phyloP scores from a whole-genome alignment of 2,113 vertebrate genomes.

The Istiophorus platypterus region DNA sequence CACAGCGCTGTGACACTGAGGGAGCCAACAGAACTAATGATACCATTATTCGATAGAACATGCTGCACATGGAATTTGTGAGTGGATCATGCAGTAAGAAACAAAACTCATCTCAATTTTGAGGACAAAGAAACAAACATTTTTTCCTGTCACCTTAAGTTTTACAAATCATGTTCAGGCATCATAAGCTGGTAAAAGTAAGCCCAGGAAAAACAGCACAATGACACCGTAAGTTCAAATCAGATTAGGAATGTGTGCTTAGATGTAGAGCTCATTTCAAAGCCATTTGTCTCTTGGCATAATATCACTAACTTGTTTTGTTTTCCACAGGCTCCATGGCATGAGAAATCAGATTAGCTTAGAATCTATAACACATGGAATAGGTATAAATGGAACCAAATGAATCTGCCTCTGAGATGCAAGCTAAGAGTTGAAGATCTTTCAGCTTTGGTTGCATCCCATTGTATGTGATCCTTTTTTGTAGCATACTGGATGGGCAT shows the following conservation, averaged over 20 bases:
- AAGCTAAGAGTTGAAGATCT: slow-evolving; percentile 23
- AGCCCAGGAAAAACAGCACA: background rate
- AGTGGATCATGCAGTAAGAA: slow-evolving; percentile 15
- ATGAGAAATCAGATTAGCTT: slow-evolving; percentile 63
- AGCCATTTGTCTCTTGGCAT: slow-evolving; percentile 50
- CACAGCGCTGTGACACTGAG: slow-evolving; percentile 20
- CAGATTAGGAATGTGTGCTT: slow-evolving; percentile 4
- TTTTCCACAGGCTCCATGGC: slow-evolving; percentile 37
- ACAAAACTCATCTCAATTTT: slow-evolving; percentile 16
- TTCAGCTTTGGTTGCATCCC: slow-evolving; percentile 20
- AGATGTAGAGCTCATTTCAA: slow-evolving; percentile 39
- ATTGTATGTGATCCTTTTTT: slow-evolving; percentile 24
- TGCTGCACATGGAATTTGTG: slow-evolving; percentile 26
- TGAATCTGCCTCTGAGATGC: slow-evolving; percentile 43
- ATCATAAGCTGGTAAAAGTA: slow-evolving; percentile 17
- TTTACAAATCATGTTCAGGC: slow-evolving; percentile 15
- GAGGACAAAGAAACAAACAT: background rate
- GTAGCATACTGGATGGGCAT: slow-evolving; percentile 42
- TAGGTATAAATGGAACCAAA: slow-evolving; percentile 57
- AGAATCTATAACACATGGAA: slow-evolving; percentile 41
- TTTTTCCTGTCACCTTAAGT: background rate
- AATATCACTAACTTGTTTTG: slow-evolving; percentile 61
- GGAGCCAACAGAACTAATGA: slow-evolving; percentile 45
- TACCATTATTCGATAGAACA: slow-evolving; percentile 46
- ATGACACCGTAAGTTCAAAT: slow-evolving; percentile 24